Conservation (phyloP, 1,140 invertebrate species). For the Diploscapter pachys region DNA sequence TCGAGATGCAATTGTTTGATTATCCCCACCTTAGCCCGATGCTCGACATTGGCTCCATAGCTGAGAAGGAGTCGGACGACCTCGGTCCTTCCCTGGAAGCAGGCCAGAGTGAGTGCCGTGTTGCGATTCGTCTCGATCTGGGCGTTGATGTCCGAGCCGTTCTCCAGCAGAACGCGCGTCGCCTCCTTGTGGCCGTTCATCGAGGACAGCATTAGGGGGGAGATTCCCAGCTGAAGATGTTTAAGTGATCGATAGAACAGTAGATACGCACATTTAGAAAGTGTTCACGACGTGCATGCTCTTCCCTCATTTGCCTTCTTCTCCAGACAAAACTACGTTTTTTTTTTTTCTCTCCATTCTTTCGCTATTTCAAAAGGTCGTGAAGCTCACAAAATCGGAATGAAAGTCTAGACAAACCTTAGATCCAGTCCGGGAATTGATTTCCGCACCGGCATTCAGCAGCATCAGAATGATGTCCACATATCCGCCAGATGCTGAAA, state of each 20-base stretch:
- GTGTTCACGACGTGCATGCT: too few species aligned
- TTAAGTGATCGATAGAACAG: slow-evolving; percentile 23
- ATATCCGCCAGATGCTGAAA: slow-evolving; percentile 81
- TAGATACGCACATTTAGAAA: not conserved
- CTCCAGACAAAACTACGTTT: too few species aligned
- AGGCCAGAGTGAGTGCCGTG: slow-evolving; percentile 94
- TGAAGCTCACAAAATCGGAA: not conserved
- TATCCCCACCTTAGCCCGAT: slow-evolving; percentile 78
- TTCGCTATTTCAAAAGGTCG: too few species aligned
- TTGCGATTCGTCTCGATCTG: slow-evolving; percentile 99
- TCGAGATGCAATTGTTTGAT: not conserved
- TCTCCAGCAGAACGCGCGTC: slow-evolving; percentile 89
- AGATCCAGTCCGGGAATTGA: slow-evolving; percentile 74
- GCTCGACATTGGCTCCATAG: slow-evolving; percentile 95
- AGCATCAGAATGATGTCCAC: slow-evolving; percentile 97
- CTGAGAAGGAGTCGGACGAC: slow-evolving; percentile 92
- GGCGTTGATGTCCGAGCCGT: slow-evolving; percentile 99
- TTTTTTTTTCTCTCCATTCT: too few species aligned
- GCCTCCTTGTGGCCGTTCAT: slow-evolving; percentile 99
- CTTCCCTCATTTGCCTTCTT: too few species aligned
- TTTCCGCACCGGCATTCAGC: slow-evolving; percentile 86
- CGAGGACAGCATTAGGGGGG: slow-evolving; percentile 95
- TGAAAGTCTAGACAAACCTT: slow-evolving; percentile 41
- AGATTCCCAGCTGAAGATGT: slow-evolving; percentile 81
- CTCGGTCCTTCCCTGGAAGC: slow-evolving; percentile 97